A percentile compares a stretch with the other conserved stretches of the same genome.
Evolutionary conservation across 2,888 invertebrate genomes (phyloP).

Genomic region (Ichneumoninae sp.): DNA sequence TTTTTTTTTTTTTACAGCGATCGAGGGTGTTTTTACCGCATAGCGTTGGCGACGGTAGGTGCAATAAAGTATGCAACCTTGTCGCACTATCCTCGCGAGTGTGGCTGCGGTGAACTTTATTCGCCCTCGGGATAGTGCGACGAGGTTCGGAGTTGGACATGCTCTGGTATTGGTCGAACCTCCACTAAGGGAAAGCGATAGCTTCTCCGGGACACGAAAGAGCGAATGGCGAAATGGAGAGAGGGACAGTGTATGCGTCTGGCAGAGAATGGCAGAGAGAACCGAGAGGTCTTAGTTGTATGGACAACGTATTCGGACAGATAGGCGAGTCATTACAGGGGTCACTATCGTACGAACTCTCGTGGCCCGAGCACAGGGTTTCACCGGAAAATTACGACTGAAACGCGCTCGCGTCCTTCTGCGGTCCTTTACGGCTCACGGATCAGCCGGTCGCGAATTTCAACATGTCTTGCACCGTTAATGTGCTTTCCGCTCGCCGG

Average conservation of each 20-base stretch:
- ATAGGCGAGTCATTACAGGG: conserved; percentile 66
- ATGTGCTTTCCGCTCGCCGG: conserved; percentile 35
- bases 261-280: conserved; percentile 44
- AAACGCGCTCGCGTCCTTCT: conserved; percentile 40
- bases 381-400: conserved; percentile 62
- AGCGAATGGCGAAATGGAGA: not conserved
- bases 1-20: conserved; percentile 40
- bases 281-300: conserved; percentile 52
- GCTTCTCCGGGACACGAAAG: conserved; percentile 55
- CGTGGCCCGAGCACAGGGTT: conserved; percentile 28
- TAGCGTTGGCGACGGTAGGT: not conserved
- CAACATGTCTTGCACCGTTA: conserved; percentile 19
- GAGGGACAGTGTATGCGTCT: not conserved
- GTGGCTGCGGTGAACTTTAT: conserved; percentile 63
- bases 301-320: conserved; percentile 61
- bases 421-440: conserved; percentile 60
- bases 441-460: conserved; percentile 62
- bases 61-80: conserved; percentile 54
- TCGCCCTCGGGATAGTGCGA: conserved; percentile 53
- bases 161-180: conserved; percentile 58
- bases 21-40: conserved; percentile 56
- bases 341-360: conserved; percentile 64
- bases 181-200: conserved; percentile 57
- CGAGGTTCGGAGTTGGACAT: conserved; percentile 43
- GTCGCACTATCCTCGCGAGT: conserved; percentile 48